Evolutionary conservation across 2,113 vertebrate species (phyloP).

Genomic region (Cynopterus brachyotis): DNA sequence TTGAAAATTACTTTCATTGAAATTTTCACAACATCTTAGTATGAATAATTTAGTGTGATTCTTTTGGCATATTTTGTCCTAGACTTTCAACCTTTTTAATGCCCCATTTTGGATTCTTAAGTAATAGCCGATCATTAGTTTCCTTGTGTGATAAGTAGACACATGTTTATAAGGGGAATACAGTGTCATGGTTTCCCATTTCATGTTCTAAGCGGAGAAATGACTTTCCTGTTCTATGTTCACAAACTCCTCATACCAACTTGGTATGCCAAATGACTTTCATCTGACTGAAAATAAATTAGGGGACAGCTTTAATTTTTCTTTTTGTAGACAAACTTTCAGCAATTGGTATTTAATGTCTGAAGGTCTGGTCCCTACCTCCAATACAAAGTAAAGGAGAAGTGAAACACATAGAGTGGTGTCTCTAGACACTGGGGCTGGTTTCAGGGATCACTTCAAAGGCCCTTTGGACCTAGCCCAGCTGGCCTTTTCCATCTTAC

Average conservation of each 20-base stretch:
- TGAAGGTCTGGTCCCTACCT: background rate
- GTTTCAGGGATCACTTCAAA: background rate
- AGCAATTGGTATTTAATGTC: background rate
- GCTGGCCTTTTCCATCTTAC: background rate
- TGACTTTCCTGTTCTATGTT: background rate
- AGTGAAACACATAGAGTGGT: background rate
- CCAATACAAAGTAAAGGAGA: background rate
- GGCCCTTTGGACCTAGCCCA: background rate
- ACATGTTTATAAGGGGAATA: background rate
- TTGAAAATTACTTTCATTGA: conserved; percentile 41
- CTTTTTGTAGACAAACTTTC: conserved; percentile 11
- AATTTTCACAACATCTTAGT: background rate
- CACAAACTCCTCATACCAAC: background rate
- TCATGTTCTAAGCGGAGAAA: background rate
- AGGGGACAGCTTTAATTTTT: background rate
- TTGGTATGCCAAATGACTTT: conserved; percentile 34
- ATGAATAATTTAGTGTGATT: background rate
- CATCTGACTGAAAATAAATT: conserved; percentile 14
- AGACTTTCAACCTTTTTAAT: background rate
- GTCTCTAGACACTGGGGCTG: background rate
- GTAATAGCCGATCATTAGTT: background rate
- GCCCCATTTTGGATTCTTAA: conserved; percentile 8
- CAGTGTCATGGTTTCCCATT: background rate
- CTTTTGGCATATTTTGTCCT: background rate
- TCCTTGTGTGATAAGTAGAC: background rate